A percentile compares a stretch with the other conserved stretches of the same genome.
phyloP scores from a whole-genome alignment of 2,797 vertebrate genomes.

The Taenioides sp. region DNA sequence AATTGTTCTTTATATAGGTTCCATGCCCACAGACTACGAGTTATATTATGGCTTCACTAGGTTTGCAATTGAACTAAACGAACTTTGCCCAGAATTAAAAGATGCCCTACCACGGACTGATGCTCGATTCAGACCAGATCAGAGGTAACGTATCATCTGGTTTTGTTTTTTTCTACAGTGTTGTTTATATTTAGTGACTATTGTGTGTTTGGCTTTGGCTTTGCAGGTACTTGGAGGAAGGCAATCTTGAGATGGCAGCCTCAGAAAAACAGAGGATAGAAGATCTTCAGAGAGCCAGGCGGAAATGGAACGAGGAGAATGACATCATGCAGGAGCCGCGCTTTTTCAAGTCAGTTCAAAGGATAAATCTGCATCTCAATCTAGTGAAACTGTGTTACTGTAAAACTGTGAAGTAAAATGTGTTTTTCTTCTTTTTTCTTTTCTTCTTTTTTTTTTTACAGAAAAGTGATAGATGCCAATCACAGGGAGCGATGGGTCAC shows the following conservation, averaged over 20 bases:
- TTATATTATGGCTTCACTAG: slow-evolving; percentile 98
- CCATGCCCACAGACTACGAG: slow-evolving; percentile 97
- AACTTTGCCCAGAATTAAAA: slow-evolving; percentile 92
- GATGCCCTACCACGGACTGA: slow-evolving; percentile 92
- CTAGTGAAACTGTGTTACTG: not conserved
- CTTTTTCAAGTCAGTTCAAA: slow-evolving; percentile 93
- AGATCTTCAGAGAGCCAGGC: slow-evolving; percentile 89
- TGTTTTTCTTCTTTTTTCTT: not conserved
- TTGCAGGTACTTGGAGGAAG: slow-evolving; percentile 91
- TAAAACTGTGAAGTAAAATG: not conserved
- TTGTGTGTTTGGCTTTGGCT: slow-evolving; percentile 6
- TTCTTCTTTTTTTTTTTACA: slow-evolving; percentile 55
- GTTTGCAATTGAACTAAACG: slow-evolving; percentile 97
- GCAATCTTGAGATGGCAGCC: slow-evolving; percentile 89
- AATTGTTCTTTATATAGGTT: slow-evolving; percentile 77
- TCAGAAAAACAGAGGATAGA: slow-evolving; percentile 95
- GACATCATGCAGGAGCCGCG: slow-evolving; percentile 88
- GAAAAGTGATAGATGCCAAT: slow-evolving; percentile 91
- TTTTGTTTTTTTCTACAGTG: not conserved
- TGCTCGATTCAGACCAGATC: slow-evolving; percentile 94
- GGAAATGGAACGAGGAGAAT: slow-evolving; percentile 92
- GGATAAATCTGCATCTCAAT: not conserved
- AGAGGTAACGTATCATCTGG: slow-evolving; percentile 79
- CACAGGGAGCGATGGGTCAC: slow-evolving; percentile 97
- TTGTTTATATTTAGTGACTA: not conserved